These are phyloP conservation scores for Tetramorium bicarinatum DNA, from an alignment of 2,888 invertebrate species.

Conservation along the genomic window DNA sequence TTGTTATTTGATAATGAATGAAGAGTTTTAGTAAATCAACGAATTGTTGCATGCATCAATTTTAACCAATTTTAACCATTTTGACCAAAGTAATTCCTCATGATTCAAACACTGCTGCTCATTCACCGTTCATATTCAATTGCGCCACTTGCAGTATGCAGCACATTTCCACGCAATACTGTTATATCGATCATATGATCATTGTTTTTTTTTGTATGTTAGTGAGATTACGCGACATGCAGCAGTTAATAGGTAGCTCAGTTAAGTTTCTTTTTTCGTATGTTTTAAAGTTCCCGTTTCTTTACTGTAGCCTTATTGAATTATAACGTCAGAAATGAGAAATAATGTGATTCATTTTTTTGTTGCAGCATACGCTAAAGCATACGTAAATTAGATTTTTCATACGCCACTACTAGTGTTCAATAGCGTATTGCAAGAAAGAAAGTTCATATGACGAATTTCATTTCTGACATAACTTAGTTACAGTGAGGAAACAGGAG, in stretches of 20 bases:
- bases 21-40: constrained; percentile 14
- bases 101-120: not conserved
- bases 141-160: not conserved
- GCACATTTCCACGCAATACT: constrained; percentile 1
- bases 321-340: not conserved
- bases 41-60: not conserved
- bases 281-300: not conserved
- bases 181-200: not conserved
- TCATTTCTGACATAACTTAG: not conserved
- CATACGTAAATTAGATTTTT: constrained; percentile 1
- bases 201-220: constrained; percentile 30
- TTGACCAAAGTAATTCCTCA: constrained; percentile 12
- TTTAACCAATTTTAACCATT: constrained; percentile 11
- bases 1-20: not conserved
- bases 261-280: constrained; percentile 28
- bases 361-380: not conserved
- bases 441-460: not conserved
- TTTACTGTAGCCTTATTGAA: not conserved
- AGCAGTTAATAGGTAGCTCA: not conserved
- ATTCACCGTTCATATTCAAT: not conserved
- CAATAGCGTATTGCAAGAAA: constrained; percentile 9
- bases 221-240: constrained; percentile 8
- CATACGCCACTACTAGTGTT: not conserved
- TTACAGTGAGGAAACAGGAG: not conserved
- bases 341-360: not conserved